A percentile compares a stretch with the other conserved stretches of the same genome.
Conservation (phyloP, 2,113 vertebrate species). For the Plotosus lineatus region DNA sequence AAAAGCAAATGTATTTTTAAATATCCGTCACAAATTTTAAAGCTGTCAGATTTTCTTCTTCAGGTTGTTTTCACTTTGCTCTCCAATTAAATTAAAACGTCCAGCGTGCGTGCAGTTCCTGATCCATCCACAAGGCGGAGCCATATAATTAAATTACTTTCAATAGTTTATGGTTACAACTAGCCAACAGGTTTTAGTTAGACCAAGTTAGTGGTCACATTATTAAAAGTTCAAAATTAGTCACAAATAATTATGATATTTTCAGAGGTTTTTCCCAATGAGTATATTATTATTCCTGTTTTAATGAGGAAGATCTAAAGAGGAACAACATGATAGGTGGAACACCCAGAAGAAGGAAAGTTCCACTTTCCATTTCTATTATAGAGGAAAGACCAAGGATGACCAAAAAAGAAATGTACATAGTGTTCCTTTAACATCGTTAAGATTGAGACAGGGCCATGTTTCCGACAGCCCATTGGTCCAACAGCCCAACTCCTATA, state of each 20-base stretch:
- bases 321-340: background rate
- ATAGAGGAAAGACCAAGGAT: background rate
- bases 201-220: too few relatives aligned
- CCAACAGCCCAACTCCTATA: too few relatives aligned
- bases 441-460: background rate
- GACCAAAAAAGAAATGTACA: background rate
- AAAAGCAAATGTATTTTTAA: too few relatives aligned
- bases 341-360: background rate
- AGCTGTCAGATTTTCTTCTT: background rate
- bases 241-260: background rate
- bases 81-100: background rate
- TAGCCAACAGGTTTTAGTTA: background rate
- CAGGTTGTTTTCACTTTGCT: too few relatives aligned
- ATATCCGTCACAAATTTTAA: background rate
- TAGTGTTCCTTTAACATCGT: background rate
- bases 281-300: too few relatives aligned
- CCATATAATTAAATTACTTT: background rate
- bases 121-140: slow-evolving; percentile 1
- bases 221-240: background rate
- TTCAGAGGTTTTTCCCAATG: background rate
- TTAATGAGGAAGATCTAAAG: background rate
- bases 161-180: background rate
- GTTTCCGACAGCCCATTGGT: too few relatives aligned
- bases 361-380: too few relatives aligned
- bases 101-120: background rate